phyloP scores from a whole-genome alignment of 2,113 vertebrate genomes.

The Dascyllus trimaculatus region DNA sequence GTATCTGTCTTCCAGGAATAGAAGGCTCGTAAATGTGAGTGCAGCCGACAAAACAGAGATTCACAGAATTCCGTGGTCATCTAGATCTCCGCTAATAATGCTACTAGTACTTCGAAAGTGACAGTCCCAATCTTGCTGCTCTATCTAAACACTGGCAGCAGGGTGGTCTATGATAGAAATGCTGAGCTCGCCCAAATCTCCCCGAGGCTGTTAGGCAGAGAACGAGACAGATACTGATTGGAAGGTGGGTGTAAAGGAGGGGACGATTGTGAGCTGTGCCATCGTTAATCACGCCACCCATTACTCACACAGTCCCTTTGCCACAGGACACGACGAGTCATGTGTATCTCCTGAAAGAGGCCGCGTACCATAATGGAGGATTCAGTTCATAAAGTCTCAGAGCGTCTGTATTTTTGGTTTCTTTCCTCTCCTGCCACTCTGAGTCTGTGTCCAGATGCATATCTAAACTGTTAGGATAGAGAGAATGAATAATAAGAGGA shows the following conservation, averaged over 20 bases:
- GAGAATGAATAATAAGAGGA: conserved; percentile 5
- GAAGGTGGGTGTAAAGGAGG: conserved; percentile 36
- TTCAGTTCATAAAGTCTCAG: conserved; percentile 19
- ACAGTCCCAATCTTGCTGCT: conserved; percentile 3
- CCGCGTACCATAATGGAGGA: conserved; percentile 17
- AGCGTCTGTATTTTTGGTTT: conserved; percentile 2
- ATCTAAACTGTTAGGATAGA: background rate
- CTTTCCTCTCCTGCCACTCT: background rate
- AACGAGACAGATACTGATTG: conserved; percentile 65
- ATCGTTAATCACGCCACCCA: conserved; percentile 65
- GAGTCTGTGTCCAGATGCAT: background rate
- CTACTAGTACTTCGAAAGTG: conserved; percentile 3
- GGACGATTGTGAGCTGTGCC: conserved; percentile 62
- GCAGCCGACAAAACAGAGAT: background rate
- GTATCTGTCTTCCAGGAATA: background rate
- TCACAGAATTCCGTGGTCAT: background rate
- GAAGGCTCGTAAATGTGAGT: conserved; percentile 14
- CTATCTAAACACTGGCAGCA: background rate
- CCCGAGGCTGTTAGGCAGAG: conserved; percentile 31
- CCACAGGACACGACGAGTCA: conserved; percentile 45
- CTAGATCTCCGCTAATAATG: background rate
- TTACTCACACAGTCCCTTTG: conserved; percentile 54
- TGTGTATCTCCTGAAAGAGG: conserved; percentile 30
- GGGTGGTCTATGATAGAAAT: conserved; percentile 34
- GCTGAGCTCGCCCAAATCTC: conserved; percentile 39